Conservation (phyloP, 2,888 invertebrate species). For the Lysandra coridon region DNA sequence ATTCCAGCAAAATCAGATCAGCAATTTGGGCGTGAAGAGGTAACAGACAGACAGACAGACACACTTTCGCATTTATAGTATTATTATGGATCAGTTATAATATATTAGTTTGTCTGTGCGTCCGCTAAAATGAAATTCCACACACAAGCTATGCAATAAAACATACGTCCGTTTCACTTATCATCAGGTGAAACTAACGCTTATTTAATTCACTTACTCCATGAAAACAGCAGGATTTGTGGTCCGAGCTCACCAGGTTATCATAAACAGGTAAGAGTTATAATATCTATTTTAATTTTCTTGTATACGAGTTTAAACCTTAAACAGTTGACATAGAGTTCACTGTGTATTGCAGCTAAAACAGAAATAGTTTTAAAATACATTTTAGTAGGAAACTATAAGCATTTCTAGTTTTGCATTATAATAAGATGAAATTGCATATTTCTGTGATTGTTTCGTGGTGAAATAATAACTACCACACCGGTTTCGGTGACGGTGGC, state of each 20-base stretch:
- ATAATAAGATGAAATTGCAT: background rate
- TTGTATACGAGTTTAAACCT: too few species aligned
- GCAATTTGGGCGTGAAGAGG: too few species aligned
- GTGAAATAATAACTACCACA: too few species aligned
- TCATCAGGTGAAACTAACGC: background rate
- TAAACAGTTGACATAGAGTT: background rate
- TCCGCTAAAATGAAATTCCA: too few species aligned
- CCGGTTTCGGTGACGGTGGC: too few species aligned
- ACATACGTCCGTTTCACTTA: background rate
- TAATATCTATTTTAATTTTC: background rate
- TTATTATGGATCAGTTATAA: too few species aligned
- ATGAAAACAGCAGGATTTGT: background rate
- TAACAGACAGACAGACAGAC: too few species aligned
- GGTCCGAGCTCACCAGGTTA: conserved; percentile 14
- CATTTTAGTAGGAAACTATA: background rate
- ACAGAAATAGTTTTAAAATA: background rate
- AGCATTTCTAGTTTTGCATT: background rate
- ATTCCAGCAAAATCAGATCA: too few species aligned
- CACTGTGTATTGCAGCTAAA: background rate
- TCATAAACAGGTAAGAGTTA: conserved; percentile 9
- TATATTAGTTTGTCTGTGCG: too few species aligned
- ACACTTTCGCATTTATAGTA: too few species aligned
- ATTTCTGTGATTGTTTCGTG: background rate
- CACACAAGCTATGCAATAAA: background rate
- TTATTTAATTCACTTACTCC: background rate